Evolutionary conservation across 2,888 invertebrate genomes (phyloP).

Genomic region (Kuschelorhynchus macadamiae): DNA sequence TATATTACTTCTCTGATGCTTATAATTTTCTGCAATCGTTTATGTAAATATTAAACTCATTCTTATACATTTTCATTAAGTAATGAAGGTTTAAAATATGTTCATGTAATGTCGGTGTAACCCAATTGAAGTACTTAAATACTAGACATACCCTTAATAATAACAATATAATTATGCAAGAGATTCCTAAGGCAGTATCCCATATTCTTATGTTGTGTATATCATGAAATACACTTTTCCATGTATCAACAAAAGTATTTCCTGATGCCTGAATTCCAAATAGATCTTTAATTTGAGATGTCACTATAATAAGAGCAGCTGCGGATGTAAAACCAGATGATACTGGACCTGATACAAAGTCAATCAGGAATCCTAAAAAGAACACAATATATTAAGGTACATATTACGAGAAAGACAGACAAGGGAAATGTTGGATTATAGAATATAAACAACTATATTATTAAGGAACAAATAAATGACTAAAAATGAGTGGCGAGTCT

Average conservation of each 20-base stretch:
- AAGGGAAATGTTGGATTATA: not conserved
- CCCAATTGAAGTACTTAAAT: no score
- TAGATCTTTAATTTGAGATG: constrained; percentile 89
- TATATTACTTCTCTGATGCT: no score
- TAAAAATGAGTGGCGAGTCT: no score
- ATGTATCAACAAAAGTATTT: constrained; percentile 83
- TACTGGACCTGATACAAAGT: constrained; percentile 92
- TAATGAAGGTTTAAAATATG: no score
- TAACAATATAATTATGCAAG: constrained; percentile 82
- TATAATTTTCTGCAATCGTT: no score
- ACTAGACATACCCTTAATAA: constrained; percentile 81
- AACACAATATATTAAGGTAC: constrained; percentile 29
- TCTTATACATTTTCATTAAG: no score
- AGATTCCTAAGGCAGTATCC: constrained; percentile 83
- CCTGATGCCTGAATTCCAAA: constrained; percentile 82
- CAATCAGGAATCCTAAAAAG: constrained; percentile 82
- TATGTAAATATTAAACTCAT: no score
- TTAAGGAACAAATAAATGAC: no score
- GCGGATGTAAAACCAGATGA: constrained; percentile 91
- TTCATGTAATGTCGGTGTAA: no score
- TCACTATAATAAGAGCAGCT: constrained; percentile 89
- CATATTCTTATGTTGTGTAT: constrained; percentile 77
- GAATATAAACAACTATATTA: no score
- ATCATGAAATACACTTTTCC: constrained; percentile 80
- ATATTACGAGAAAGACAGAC: not conserved